These are phyloP conservation scores for Hanleya hanleyi DNA, from an alignment of 2,888 invertebrate species.

Conservation along the genomic window DNA sequence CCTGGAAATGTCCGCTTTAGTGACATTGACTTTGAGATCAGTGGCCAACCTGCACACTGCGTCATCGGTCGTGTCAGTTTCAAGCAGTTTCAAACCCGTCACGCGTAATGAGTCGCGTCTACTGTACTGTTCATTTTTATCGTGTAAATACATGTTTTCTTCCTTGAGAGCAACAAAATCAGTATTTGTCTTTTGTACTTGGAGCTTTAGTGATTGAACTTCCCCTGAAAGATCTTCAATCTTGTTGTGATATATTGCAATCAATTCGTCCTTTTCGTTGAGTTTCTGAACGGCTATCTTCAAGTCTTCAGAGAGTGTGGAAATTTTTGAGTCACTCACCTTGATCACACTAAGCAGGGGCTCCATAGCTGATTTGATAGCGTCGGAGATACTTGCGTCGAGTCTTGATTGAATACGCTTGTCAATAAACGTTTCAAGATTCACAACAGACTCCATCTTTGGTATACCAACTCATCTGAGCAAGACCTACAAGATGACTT, in stretches of 20 bases:
- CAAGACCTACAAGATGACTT: too few relatives aligned
- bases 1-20: not conserved
- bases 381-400: not conserved
- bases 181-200: not conserved
- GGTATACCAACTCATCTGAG: too few relatives aligned
- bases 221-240: not conserved
- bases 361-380: not conserved
- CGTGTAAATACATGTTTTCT: not conserved
- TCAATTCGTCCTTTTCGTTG: not conserved
- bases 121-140: conserved; percentile 5
- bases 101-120: not conserved
- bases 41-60: not conserved
- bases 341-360: not conserved
- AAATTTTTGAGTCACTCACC: not conserved
- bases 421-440: not conserved
- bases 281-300: not conserved
- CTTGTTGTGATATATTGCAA: not conserved
- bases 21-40: not conserved
- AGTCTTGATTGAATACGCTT: not conserved
- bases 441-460: too few relatives aligned
- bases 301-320: not conserved
- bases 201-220: not conserved
- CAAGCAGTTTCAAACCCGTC: not conserved
- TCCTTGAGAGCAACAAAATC: not conserved
- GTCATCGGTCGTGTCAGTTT: not conserved